Evolutionary conservation across 2,888 invertebrate species (phyloP).

Genomic region (Ophioninae sp.): DNA sequence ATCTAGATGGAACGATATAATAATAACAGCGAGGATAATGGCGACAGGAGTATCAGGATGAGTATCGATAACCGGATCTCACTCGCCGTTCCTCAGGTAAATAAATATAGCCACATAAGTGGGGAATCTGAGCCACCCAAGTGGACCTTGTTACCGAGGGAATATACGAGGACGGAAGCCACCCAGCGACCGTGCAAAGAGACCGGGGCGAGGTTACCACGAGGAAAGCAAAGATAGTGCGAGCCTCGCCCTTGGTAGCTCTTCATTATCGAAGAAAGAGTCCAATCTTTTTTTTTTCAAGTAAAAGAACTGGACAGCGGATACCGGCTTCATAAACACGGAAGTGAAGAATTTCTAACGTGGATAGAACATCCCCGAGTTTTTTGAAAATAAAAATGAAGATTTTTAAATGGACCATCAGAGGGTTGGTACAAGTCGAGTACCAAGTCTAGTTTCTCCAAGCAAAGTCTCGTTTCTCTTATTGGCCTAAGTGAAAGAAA

Average conservation of each 20-base stretch:
- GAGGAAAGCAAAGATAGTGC: slow-evolving; percentile 52
- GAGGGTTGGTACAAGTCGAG: too few relatives aligned
- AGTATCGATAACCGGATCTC: slow-evolving; percentile 52
- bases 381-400: too few relatives aligned
- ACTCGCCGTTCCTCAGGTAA: slow-evolving; percentile 26
- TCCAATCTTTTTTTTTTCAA: slow-evolving; percentile 27
- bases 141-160: slow-evolving; percentile 78
- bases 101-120: slow-evolving; percentile 51
- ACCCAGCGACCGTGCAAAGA: slow-evolving; percentile 72
- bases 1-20: background rate
- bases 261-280: slow-evolving; percentile 74
- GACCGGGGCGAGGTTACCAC: slow-evolving; percentile 34
- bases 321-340: background rate
- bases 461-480: too few relatives aligned
- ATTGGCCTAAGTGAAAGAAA: too few relatives aligned
- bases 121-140: slow-evolving; percentile 74
- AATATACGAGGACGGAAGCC: slow-evolving; percentile 67
- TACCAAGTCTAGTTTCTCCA: too few relatives aligned
- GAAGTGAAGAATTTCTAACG: too few relatives aligned
- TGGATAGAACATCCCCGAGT: too few relatives aligned
- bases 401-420: too few relatives aligned
- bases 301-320: slow-evolving; percentile 9
- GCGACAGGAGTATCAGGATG: slow-evolving; percentile 43
- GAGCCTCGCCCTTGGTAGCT: slow-evolving; percentile 66
- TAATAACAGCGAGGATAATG: slow-evolving; percentile 40